Evolutionary conservation across 2,113 vertebrate species (phyloP).

Genomic region (Carlito syrichta): DNA sequence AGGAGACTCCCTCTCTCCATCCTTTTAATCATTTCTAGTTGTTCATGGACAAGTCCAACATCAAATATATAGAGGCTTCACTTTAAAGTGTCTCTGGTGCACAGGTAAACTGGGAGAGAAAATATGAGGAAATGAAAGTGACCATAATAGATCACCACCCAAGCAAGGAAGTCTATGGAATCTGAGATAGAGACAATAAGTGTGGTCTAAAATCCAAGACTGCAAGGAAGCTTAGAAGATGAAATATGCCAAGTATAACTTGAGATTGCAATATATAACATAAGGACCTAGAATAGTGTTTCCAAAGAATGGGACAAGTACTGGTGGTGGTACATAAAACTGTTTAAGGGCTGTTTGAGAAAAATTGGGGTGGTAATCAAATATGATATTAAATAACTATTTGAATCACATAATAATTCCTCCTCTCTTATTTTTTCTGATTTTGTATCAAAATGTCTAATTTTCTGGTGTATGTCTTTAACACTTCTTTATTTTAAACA

Average conservation of each 20-base stretch:
- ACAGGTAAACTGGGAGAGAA: background rate
- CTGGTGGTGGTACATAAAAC: background rate
- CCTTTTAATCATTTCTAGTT: background rate
- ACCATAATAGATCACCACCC: background rate
- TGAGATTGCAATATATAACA: background rate
- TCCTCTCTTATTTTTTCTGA: conserved; percentile 1
- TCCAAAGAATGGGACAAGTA: background rate
- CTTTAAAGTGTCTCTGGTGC: background rate
- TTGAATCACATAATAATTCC: background rate
- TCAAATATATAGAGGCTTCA: background rate
- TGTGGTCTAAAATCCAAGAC: background rate
- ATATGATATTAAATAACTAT: background rate
- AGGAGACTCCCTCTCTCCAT: background rate
- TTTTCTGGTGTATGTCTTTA: background rate
- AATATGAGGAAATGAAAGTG: background rate
- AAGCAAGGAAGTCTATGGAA: background rate
- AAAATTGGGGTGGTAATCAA: background rate
- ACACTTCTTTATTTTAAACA: background rate
- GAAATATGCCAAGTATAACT: background rate
- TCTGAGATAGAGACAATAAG: background rate
- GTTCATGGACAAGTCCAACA: background rate
- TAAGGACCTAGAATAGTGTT: background rate
- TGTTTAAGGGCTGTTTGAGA: background rate
- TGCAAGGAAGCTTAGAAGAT: background rate
- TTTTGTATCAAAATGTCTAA: background rate